phyloP scores from a whole-genome alignment of 2,888 invertebrate genomes.

The Ochropleura leucogaster region DNA sequence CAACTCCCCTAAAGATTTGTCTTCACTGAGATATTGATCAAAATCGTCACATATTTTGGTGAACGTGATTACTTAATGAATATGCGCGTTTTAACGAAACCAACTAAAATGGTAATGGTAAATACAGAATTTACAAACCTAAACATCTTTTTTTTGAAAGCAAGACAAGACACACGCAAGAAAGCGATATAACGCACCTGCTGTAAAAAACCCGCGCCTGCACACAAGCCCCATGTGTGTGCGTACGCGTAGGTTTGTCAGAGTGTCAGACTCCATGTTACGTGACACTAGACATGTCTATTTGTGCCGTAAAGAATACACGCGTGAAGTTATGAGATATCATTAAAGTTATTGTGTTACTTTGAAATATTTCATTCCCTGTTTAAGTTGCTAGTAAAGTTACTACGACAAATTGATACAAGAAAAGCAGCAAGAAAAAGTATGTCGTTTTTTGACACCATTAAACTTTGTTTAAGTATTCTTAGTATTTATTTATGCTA shows the following conservation, averaged over 20 bases:
- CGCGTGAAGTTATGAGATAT: slow-evolving; percentile 13
- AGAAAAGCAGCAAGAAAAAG: neutral
- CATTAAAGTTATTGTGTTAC: slow-evolving; percentile 27
- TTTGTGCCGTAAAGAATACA: slow-evolving; percentile 37
- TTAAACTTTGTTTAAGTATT: neutral
- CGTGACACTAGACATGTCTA: slow-evolving; percentile 38
- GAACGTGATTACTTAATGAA: too few relatives aligned
- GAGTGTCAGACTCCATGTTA: slow-evolving; percentile 15
- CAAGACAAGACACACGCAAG: too few relatives aligned
- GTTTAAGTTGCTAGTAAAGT: neutral
- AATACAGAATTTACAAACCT: neutral
- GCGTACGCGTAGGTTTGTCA: slow-evolving; percentile 3
- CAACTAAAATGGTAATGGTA: slow-evolving; percentile 12
- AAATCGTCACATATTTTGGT: too few relatives aligned
- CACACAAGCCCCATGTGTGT: neutral
- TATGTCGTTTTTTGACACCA: slow-evolving; percentile 8
- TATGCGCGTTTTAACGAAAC: too few relatives aligned
- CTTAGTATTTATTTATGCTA: neutral
- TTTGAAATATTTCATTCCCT: slow-evolving; percentile 7
- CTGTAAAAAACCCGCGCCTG: slow-evolving; percentile 6
- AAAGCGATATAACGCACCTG: slow-evolving; percentile 36
- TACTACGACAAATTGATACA: slow-evolving; percentile 33
- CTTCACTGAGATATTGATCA: too few relatives aligned
- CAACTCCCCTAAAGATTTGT: too few relatives aligned
- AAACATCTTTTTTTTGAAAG: neutral